Percentiles rank a stretch among this genome's conserved stretches.
Evolutionary conservation across 2,888 invertebrate species (phyloP).

Genomic region (Philereme transversata): DNA sequence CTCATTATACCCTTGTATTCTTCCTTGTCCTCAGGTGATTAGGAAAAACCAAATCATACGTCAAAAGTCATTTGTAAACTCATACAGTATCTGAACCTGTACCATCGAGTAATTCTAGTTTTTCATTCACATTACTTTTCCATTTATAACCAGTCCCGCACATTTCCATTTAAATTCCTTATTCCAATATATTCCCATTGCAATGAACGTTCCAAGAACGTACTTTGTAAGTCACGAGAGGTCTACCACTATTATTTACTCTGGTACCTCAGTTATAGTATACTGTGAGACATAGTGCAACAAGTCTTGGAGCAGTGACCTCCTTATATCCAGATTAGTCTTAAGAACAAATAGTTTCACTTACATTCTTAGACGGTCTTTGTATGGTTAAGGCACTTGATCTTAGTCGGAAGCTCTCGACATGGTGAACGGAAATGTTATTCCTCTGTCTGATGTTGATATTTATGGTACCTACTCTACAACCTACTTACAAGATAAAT

Average conservation of each 20-base stretch:
- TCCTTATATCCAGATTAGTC: constrained; percentile 9
- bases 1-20: no score
- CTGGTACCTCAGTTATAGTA: neutral
- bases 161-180: constrained; percentile 26
- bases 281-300: constrained; percentile 3
- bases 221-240: constrained; percentile 14
- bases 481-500: no score
- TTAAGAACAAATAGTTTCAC: neutral
- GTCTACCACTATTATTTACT: neutral
- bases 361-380: constrained; percentile 1
- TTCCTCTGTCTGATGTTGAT: neutral
- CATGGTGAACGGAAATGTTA: constrained; percentile 15
- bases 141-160: constrained; percentile 19
- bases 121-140: constrained; percentile 8
- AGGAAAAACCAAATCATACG: no score
- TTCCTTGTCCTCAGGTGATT: no score
- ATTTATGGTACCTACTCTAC: no score
- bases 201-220: constrained; percentile 8
- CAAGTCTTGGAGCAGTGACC: constrained; percentile 7
- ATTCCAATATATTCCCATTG: constrained; percentile 12
- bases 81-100: neutral
- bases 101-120: constrained; percentile 6
- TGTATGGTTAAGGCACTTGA: constrained; percentile 3
- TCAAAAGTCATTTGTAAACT: no score
- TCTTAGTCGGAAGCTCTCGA: constrained; percentile 15